A percentile compares a stretch with the other conserved stretches of the same genome.
phyloP scores from a whole-genome alignment of 30 jellyfish, hydroid and myxozoan genomes.

The Turritopsis rubra region DNA sequence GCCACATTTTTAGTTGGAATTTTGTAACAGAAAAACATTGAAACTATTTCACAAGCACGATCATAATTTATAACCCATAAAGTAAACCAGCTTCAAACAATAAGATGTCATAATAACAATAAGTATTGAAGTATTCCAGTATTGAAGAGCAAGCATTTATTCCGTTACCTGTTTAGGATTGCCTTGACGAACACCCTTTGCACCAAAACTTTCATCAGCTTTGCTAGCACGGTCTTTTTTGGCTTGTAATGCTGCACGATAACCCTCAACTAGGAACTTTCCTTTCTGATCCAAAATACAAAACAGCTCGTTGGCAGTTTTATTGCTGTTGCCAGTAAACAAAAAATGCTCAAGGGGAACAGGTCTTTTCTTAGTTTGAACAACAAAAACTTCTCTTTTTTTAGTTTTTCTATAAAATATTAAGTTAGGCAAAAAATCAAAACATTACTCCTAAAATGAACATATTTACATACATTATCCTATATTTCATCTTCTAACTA shows the following conservation, averaged over 20 bases:
- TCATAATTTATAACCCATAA: no score
- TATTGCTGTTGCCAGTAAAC: slow-evolving; percentile 84
- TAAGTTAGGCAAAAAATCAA: background rate
- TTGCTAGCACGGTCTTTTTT: slow-evolving; percentile 58
- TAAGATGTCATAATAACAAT: no score
- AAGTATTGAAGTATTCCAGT: no score
- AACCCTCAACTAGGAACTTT: slow-evolving; percentile 58
- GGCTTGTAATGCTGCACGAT: slow-evolving; percentile 73
- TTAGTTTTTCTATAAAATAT: slow-evolving; percentile 66
- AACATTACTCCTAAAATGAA: background rate
- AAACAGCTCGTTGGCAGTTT: slow-evolving; percentile 82
- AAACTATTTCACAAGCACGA: background rate
- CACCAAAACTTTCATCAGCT: slow-evolving; percentile 76
- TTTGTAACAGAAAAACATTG: background rate
- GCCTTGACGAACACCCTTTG: slow-evolving; percentile 55
- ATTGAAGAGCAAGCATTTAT: background rate
- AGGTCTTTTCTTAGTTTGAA: slow-evolving; percentile 92
- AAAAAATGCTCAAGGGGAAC: slow-evolving; percentile 98
- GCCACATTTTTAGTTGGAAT: background rate
- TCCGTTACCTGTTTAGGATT: slow-evolving; percentile 68
- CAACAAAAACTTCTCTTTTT: slow-evolving; percentile 83
- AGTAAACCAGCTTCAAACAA: no score
- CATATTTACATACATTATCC: background rate
- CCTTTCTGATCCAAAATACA: slow-evolving; percentile 77
- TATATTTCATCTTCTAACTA: background rate